Conservation (phyloP, 2,888 invertebrate species). For the Oscheius sp. region DNA sequence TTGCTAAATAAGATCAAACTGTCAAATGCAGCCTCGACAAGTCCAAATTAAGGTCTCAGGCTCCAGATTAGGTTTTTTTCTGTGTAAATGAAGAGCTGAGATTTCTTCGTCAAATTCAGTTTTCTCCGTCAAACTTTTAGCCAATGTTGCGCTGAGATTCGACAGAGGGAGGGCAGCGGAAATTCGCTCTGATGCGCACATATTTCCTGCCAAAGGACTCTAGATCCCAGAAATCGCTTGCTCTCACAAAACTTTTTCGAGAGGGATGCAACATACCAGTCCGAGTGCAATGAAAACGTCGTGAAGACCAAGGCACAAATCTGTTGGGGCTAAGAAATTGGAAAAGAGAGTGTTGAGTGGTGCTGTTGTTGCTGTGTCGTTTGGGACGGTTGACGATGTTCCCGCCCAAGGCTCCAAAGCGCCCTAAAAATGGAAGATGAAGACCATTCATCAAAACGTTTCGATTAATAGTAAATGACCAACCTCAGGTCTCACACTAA, state of each 20-base stretch:
- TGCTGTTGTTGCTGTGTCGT: conserved; percentile 7
- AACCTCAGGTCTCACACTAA: conserved; percentile 12
- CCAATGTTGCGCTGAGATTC: conserved; percentile 18
- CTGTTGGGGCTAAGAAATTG: conserved; percentile 32
- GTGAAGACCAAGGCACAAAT: conserved; percentile 66
- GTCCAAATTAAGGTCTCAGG: no score
- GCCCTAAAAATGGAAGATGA: conserved; percentile 46
- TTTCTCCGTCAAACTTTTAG: conserved; percentile 4
- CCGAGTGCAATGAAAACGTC: conserved; percentile 71
- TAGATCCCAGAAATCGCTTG: not conserved
- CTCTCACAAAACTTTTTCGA: not conserved
- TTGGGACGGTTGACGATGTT: conserved; percentile 33
- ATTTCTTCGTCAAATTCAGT: conserved; percentile 3
- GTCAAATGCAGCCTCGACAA: no score
- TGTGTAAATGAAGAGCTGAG: no score
- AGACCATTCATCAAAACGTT: not conserved
- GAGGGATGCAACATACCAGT: conserved; percentile 52
- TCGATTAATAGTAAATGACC: not conserved
- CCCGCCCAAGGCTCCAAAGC: conserved; percentile 49
- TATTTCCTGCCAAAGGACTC: conserved; percentile 31
- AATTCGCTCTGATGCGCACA: conserved; percentile 36
- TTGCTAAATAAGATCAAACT: no score
- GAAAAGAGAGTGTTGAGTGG: conserved; percentile 22
- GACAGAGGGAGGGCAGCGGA: conserved; percentile 30
- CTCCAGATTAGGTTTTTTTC: no score